Percentiles rank a stretch among this genome's conserved stretches.
phyloP scores from a whole-genome alignment of 2,113 vertebrate genomes.

The Melierax canorus region DNA sequence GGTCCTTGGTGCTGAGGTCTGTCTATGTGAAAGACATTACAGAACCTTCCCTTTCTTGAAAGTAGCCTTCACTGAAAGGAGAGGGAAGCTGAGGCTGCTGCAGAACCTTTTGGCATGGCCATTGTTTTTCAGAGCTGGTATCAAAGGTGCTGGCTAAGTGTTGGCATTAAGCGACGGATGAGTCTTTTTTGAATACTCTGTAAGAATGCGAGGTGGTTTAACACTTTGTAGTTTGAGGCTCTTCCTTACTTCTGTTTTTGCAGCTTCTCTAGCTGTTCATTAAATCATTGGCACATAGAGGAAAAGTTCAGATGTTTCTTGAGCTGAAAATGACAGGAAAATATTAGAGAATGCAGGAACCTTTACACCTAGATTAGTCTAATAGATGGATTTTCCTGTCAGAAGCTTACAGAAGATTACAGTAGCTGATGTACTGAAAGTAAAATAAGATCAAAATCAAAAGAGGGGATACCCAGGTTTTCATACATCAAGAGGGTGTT shows the following conservation, averaged over 20 bases:
- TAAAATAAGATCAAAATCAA: not conserved
- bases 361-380: not conserved
- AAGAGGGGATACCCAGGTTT: not conserved
- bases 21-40: not conserved
- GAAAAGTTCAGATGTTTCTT: not conserved
- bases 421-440: not conserved
- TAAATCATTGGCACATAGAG: not conserved
- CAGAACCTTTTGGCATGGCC: not conserved
- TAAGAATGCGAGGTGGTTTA: not conserved
- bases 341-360: not conserved
- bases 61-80: not conserved
- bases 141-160: not conserved
- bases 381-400: not conserved
- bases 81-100: not conserved
- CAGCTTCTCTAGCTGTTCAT: not conserved
- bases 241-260: not conserved
- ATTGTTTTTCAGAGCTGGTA: not conserved
- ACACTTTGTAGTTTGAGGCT: not conserved
- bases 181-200: not conserved
- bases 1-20: not conserved
- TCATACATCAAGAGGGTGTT: not conserved
- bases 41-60: not conserved
- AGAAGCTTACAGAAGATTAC: not conserved
- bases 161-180: not conserved
- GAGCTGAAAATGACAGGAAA: not conserved